phyloP scores from a whole-genome alignment of 2,113 vertebrate species.

The Alligator sinensis region DNA sequence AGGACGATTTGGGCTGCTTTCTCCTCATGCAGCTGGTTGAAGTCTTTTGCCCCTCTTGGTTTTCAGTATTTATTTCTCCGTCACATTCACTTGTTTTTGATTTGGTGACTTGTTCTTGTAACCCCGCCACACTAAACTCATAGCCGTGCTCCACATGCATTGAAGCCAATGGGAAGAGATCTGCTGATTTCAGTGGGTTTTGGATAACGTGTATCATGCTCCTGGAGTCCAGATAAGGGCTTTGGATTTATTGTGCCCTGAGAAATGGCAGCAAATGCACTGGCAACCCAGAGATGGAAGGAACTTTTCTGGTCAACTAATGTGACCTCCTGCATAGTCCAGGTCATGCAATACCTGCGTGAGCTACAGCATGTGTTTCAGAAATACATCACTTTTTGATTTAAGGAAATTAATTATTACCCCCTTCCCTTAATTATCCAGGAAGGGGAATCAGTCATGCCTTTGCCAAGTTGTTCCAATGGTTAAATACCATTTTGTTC shows the following conservation, averaged over 20 bases:
- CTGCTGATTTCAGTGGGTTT: too few relatives aligned
- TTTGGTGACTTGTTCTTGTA: not conserved
- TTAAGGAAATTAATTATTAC: not conserved
- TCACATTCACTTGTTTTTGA: not conserved
- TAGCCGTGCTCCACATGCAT: too few relatives aligned
- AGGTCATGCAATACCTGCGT: not conserved
- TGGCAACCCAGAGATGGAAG: not conserved
- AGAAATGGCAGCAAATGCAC: not conserved
- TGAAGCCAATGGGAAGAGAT: too few relatives aligned
- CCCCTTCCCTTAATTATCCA: not conserved
- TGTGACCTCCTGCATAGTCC: not conserved
- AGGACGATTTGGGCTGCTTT: not conserved
- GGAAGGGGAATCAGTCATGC: not conserved
- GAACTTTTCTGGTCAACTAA: not conserved
- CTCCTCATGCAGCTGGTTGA: not conserved
- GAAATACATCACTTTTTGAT: not conserved
- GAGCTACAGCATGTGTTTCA: not conserved
- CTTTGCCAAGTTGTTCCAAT: not conserved
- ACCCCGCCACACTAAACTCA: not conserved
- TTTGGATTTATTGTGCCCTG: not conserved
- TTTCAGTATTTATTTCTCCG: not conserved
- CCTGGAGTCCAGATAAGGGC: not conserved
- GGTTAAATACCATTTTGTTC: constrained; percentile 8
- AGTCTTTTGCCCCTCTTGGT: not conserved
- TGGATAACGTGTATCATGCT: rapidly evolving